Evolutionary conservation across 1,140 invertebrate genomes (phyloP).

Genomic region (Octopus sinensis): DNA sequence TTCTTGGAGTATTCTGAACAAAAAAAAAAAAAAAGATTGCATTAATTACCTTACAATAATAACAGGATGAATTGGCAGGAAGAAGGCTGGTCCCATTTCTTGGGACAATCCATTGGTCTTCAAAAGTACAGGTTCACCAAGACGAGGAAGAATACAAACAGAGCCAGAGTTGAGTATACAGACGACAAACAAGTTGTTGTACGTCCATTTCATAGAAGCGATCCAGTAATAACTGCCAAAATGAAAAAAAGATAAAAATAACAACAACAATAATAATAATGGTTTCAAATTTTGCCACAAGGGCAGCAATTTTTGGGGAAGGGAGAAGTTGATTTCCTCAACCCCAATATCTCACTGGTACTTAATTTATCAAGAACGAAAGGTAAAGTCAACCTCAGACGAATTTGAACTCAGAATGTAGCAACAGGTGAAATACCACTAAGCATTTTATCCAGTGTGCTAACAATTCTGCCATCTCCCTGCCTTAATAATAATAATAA

Average conservation of each 20-base stretch:
- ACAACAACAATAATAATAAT: background rate
- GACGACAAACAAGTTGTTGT: slow-evolving; percentile 52
- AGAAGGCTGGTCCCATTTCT: slow-evolving; percentile 51
- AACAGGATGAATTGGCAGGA: slow-evolving; percentile 53
- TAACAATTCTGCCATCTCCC: too few species aligned
- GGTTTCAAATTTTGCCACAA: too few species aligned
- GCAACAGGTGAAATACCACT: too few species aligned
- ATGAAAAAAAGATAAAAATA: background rate
- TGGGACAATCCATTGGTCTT: slow-evolving; percentile 44
- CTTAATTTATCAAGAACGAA: too few species aligned
- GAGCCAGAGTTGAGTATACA: slow-evolving; percentile 50
- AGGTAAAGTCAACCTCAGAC: too few species aligned
- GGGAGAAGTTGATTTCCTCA: too few species aligned
- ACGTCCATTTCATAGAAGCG: slow-evolving; percentile 51
- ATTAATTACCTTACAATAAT: slow-evolving; percentile 38
- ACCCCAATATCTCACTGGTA: too few species aligned
- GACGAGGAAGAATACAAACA: slow-evolving; percentile 46
- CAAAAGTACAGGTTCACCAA: slow-evolving; percentile 52
- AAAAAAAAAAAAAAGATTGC: background rate
- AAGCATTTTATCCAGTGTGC: too few species aligned
- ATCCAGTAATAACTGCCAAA: slow-evolving; percentile 51
- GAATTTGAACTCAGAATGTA: too few species aligned
- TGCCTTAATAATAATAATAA: background rate
- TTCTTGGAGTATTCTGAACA: background rate
- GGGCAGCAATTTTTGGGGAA: too few species aligned